These are phyloP conservation scores for Stichopus chloronotus DNA, from an alignment of 35 echinoderm and acorn worm genomes.

Conservation along the genomic window DNA sequence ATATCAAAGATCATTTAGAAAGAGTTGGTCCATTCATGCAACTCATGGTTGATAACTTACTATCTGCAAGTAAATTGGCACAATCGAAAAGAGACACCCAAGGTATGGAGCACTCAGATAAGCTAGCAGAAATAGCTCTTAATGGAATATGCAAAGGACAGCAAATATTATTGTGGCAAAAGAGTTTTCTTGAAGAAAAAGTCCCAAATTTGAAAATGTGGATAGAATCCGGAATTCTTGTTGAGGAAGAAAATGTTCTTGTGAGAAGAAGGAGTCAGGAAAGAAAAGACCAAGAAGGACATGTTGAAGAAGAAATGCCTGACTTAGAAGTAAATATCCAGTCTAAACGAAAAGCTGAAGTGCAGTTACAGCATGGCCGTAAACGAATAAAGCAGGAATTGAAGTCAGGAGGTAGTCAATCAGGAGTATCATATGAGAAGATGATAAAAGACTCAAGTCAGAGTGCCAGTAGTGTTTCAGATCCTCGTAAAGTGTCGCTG, in stretches of 20 bases:
- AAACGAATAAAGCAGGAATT: background rate
- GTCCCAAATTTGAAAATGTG: background rate
- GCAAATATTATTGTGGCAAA: background rate
- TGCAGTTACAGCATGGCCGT: background rate
- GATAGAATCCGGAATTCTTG: conserved; percentile 4
- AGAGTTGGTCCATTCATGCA: background rate
- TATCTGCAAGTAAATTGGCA: background rate
- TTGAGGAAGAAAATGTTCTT: background rate
- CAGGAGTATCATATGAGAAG: background rate
- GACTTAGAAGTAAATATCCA: background rate
- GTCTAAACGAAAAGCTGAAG: background rate
- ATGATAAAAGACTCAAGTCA: background rate
- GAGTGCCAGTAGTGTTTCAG: background rate
- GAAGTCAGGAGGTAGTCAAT: background rate
- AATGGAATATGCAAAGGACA: background rate
- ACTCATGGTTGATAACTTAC: background rate
- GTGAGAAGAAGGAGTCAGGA: background rate
- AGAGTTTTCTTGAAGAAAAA: background rate
- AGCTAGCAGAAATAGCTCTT: background rate
- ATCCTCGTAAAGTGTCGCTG: background rate
- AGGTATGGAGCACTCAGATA: background rate
- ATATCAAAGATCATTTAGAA: background rate
- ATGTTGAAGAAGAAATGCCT: background rate
- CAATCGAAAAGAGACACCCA: background rate
- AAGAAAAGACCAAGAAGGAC: background rate